Base-by-base conservation (phyloP, 2,797 vertebrate species). In the Toxotes lorentzi region DNA sequence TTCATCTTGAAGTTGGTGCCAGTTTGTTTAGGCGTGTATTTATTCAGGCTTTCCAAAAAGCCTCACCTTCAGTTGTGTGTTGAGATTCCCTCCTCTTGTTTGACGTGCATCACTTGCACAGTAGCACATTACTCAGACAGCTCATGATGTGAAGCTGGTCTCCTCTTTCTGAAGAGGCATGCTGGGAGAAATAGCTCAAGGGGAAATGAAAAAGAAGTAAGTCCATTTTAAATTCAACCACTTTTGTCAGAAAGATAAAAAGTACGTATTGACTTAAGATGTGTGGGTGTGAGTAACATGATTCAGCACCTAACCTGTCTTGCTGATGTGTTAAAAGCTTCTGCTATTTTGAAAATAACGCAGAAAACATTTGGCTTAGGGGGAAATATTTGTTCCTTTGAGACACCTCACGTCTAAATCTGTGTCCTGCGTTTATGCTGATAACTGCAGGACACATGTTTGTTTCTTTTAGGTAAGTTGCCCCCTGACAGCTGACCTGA, bases 1-100 rank as follows among this genome's bases (percentile, higher is more conserved):
- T 77, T 83, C 61, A 67, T 45, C 19, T 30, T 24, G n/a, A 78
- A 66, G 66, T 35, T 4, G 5, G 58, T 59, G 77, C 64, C 59
- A 68, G 71, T 76, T 77, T 66, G 41, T 56, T 30, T 30, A 12
- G 76, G 51, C 2, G 11, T 56, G 86, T 86, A 89, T 88, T 88
- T 86, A 88, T 90, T 90, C 62, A 35, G 75, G 79, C 67, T 84
- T 86, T 86, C 17, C 34, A 54, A 82, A 62, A 65, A 80, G 61
- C 53, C 61, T 65, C 61, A 62, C 53, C 30, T 59, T 48, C 16
- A 24, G 50, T 54, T 40, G 17, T 64, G 68, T 53, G 45, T 62
- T 50, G 30, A 79, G 60, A 32, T 71, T 84, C 60, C 69, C 67
- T 71, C 17, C 41, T 58, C 16, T 71, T 54, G 57, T 72, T 43